A percentile compares a stretch with the other conserved stretches of the same genome.
phyloP scores from a whole-genome alignment of 1,140 invertebrate genomes.

The Brachionus asplanchnoidis region DNA sequence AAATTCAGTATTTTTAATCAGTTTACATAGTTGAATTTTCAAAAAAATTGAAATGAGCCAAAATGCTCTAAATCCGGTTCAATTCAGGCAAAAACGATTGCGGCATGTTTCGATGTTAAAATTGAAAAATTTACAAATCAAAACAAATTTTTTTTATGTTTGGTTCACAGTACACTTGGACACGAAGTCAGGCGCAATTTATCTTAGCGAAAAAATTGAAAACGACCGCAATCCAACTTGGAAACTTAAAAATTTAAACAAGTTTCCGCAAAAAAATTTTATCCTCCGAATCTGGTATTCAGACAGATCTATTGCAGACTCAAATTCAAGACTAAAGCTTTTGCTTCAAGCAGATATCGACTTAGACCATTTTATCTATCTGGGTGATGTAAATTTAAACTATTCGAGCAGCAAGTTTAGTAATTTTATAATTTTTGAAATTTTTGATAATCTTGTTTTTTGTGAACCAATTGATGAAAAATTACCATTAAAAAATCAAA shows the following conservation, averaged over 20 bases:
- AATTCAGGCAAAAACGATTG: not conserved
- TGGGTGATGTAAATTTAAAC: conserved; percentile 5
- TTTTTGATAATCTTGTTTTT: conserved; percentile 5
- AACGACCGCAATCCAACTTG: conserved; percentile 19
- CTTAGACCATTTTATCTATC: not conserved
- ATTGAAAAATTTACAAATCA: conserved; percentile 10
- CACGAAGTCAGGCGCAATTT: not conserved
- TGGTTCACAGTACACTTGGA: not conserved
- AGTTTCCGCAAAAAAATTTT: not conserved
- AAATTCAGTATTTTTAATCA: not conserved
- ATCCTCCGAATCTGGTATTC: conserved; percentile 7
- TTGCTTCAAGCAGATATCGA: not conserved
- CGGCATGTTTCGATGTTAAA: not conserved
- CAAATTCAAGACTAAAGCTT: not conserved
- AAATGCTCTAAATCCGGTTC: not conserved
- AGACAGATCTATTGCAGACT: not conserved
- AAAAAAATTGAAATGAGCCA: not conserved
- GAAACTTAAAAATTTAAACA: not conserved
- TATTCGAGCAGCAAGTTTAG: not conserved
- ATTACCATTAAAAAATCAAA: not conserved
- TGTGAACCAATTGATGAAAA: not conserved
- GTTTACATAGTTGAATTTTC: not conserved
- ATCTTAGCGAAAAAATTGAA: not conserved
- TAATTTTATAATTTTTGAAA: not conserved
- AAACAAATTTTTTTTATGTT: not conserved